These are phyloP conservation scores for Acholoe squamosa DNA, from an alignment of 2,888 invertebrate species.

Conservation along the genomic window DNA sequence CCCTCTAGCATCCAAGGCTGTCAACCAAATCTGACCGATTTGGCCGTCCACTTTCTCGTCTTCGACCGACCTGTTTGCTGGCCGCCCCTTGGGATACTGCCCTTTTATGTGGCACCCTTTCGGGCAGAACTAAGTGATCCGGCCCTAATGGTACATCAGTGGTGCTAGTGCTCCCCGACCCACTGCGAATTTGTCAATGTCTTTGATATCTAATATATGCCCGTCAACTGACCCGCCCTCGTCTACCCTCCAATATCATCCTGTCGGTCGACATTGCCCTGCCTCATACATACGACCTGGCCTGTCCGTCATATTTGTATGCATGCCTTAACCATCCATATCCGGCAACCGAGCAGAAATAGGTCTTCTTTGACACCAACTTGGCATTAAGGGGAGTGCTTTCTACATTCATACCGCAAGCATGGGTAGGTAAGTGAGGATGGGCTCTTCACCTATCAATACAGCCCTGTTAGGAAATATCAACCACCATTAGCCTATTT, in stretches of 20 bases:
- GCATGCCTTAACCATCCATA: no score
- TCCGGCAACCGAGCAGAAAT: no score
- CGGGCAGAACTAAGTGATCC: constrained; percentile 34
- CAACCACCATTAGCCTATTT: no score
- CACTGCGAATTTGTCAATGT: constrained; percentile 38
- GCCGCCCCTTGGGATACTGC: not conserved
- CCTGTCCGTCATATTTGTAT: not conserved
- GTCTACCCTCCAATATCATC: not conserved
- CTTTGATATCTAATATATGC: constrained; percentile 57
- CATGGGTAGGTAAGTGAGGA: no score
- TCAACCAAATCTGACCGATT: not conserved
- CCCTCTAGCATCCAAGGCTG: not conserved
- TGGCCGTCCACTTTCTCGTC: not conserved
- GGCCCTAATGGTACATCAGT: constrained; percentile 2
- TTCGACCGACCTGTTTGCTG: not conserved
- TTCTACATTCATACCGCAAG: no score
- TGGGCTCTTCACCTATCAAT: no score
- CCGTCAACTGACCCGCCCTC: constrained; percentile 8
- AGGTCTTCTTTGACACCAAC: no score
- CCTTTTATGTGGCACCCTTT: constrained; percentile 23
- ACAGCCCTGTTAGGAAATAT: no score
- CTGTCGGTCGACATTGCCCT: not conserved
- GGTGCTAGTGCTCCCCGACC: not conserved
- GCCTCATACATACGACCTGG: not conserved
- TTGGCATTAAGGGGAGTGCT: no score